Conservation (phyloP, 2,797 vertebrate genomes). For the Notolepis coatsorum region DNA sequence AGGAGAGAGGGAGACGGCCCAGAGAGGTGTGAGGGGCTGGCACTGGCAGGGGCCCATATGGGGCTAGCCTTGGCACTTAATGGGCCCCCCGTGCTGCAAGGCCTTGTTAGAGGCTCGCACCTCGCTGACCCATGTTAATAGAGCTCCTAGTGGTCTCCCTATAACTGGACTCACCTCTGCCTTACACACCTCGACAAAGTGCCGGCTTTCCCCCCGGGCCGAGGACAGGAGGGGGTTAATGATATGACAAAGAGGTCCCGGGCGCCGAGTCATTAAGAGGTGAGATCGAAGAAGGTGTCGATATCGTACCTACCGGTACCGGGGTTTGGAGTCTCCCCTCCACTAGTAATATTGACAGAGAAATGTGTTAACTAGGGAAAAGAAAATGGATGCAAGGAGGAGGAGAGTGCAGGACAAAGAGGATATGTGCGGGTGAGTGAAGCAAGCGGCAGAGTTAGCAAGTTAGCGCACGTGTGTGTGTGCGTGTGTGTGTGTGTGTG, state of each 20-base stretch:
- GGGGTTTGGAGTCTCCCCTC: neutral
- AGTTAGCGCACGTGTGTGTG: neutral
- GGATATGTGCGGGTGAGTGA: conserved; percentile 12
- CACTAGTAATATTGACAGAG: neutral
- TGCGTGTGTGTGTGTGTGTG: neutral
- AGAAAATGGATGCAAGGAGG: neutral
- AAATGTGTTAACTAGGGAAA: conserved; percentile 4
- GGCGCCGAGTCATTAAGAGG: conserved; percentile 66
- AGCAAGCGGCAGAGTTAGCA: conserved; percentile 33
- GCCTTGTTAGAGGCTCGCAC: conserved; percentile 87
- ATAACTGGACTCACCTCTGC: conserved; percentile 79
- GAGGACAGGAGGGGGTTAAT: conserved; percentile 42
- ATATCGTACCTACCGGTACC: no score
- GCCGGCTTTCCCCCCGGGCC: conserved; percentile 64
- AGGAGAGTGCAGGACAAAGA: conserved; percentile 1
- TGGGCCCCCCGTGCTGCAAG: conserved; percentile 74
- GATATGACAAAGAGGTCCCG: conserved; percentile 55
- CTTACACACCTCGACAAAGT: conserved; percentile 79
- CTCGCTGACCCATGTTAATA: conserved; percentile 78
- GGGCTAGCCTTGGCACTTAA: conserved; percentile 76
- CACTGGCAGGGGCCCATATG: conserved; percentile 56
- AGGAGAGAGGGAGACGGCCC: conserved; percentile 61
- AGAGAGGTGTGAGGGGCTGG: conserved; percentile 69
- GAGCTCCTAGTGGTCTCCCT: conserved; percentile 70
- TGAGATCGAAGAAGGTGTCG: conserved; percentile 54